Base-by-base conservation (phyloP, 1,140 invertebrate species). In the Platyscapa corneri region DNA sequence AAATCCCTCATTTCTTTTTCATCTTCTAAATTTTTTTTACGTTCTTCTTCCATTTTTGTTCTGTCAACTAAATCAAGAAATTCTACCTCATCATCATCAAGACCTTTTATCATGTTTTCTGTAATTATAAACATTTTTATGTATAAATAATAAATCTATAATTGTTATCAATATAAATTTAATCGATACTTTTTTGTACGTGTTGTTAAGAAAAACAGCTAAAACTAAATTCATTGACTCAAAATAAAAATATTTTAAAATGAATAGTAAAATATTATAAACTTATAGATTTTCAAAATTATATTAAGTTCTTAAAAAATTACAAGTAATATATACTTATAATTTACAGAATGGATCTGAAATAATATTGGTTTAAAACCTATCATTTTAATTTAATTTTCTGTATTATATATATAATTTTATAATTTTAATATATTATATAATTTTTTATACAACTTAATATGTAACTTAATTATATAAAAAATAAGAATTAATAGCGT, bases 31-130 rank as follows among this genome's bases (percentile, higher is more conserved):
- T 95, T 94, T 85, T 97, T 97, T 90, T 96, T 96, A 83, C 96
- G 94, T 87, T 98, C 97, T 60, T 97, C 96, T 85, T 97, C 96
- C 56, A 97, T 94, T 94, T 97, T 98, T 32, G 96, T 96, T 86
- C 96, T 94, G 92, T 98, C 97, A 16, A 99, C 97, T 74, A 97
- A 94, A 89, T 99, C 97, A 16, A 99, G 93, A 93, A 99, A 99
- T 87, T 98, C 96, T 0, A 98, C 96, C 94, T 99, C 98, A 93
- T 99, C 98, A 91, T 98, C 97, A 92, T 99, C 98, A 5, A 99
- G 93, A 16, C 97, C 98, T 93, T 97, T 97, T 85, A 99, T 98
- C 94, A 98, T 96, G 94, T 99, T 98, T 93, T 98, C 98, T 98
- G 89, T 30, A 94, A 93, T 34, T 49, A 60, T 27, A 49, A 64